A percentile compares a stretch with the other conserved stretches of the same genome.
phyloP scores from a whole-genome alignment of 1,140 invertebrate genomes.

The Phocides pigmalion region DNA sequence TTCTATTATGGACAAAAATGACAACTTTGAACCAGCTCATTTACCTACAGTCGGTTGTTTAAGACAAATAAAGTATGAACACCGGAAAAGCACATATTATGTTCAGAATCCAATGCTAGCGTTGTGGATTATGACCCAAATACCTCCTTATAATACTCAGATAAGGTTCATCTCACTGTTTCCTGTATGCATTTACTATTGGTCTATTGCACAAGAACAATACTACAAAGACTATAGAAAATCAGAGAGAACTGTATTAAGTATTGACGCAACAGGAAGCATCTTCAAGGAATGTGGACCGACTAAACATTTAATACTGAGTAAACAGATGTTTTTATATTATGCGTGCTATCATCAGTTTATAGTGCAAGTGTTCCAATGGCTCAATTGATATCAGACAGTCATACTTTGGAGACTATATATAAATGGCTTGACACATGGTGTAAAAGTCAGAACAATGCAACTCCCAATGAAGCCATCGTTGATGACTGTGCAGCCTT shows the following conservation, averaged over 20 bases:
- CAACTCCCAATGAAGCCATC: too few species aligned
- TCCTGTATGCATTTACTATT: not conserved
- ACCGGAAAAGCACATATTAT: not conserved
- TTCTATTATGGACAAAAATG: not conserved
- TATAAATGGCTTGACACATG: too few species aligned
- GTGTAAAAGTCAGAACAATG: too few species aligned
- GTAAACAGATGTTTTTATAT: not conserved
- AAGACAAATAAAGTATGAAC: not conserved
- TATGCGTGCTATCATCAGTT: too few species aligned
- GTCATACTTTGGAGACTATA: too few species aligned
- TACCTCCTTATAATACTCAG: not conserved
- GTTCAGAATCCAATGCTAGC: not conserved
- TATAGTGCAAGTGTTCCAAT: not conserved
- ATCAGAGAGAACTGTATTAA: not conserved
- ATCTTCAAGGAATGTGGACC: not conserved
- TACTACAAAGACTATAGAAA: not conserved
- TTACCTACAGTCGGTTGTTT: not conserved
- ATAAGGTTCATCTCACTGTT: not conserved
- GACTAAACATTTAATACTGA: not conserved
- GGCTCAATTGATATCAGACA: not conserved
- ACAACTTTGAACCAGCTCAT: constrained; percentile 1
- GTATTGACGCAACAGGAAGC: not conserved
- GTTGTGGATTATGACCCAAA: not conserved
- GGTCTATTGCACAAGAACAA: not conserved
- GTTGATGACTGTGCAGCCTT: too few species aligned